Evolutionary conservation across 2,888 invertebrate species (phyloP).

Genomic region (Ornithoptera priamus): DNA sequence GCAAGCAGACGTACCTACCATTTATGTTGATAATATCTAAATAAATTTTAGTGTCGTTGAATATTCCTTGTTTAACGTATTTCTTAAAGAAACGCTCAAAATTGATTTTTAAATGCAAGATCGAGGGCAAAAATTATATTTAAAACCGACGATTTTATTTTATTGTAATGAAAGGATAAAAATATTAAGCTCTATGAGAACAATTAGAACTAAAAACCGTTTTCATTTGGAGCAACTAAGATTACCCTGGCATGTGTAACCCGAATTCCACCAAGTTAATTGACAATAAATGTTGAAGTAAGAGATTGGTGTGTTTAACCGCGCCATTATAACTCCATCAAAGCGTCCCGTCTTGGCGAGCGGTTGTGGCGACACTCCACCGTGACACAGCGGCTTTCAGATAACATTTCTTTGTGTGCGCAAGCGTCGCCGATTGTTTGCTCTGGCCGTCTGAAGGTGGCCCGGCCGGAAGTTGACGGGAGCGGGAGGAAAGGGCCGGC

Average conservation of each 20-base stretch:
- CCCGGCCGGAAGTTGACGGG: constrained; percentile 49
- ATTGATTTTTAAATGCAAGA: background rate
- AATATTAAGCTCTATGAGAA: background rate
- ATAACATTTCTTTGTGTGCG: constrained; percentile 34
- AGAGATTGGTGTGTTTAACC: constrained; percentile 10
- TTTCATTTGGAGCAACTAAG: background rate
- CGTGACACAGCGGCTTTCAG: constrained; percentile 25
- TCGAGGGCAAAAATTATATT: background rate
- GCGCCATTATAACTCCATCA: constrained; percentile 19
- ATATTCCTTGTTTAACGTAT: background rate
- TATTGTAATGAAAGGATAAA: background rate
- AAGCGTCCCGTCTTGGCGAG: constrained; percentile 5
- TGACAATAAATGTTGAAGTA: constrained; percentile 6
- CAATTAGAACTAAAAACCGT: background rate
- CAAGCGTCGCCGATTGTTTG: constrained; percentile 38
- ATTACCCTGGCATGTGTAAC: background rate
- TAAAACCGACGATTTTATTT: background rate
- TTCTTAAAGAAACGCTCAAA: background rate
- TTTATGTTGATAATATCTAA: constrained; percentile 42
- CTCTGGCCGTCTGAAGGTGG: constrained; percentile 40
- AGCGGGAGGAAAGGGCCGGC: constrained; percentile 54
- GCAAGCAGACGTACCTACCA: constrained; percentile 46
- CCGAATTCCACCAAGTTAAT: constrained; percentile 1
- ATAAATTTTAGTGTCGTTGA: background rate
- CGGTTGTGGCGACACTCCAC: constrained; percentile 12